Base-by-base conservation (phyloP, 2,888 invertebrate genomes). In the Clistopyga incitator region DNA sequence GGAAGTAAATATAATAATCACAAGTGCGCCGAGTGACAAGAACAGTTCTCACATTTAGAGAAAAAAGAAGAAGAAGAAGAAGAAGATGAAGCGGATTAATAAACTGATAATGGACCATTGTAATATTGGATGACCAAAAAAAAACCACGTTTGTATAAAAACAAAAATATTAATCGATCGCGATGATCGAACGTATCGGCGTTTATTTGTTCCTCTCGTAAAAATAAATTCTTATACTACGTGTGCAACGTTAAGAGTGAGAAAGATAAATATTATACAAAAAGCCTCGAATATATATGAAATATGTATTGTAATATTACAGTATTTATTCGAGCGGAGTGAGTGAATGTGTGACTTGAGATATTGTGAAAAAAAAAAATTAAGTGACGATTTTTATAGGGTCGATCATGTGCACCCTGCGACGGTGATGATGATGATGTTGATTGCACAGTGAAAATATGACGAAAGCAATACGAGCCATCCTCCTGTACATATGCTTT, bases 81-180 rank as follows among this genome's bases (percentile, higher is more conserved):
- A n/a, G n/a, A n/a, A n/a, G n/a, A n/a, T n/a, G n/a, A 80, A 75
- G 59, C 71, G 76, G 67, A 38, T 77, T 50, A 67, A 67, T 50
- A 42, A 72, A 78, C 50, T 72, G 81, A 59, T 81, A 38, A 77
- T 50, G 81, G 78, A 86, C 84, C 82, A 82, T 85, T 86, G 84
- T 86, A 86, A 85, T 84, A 85, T 81, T 85, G 72, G 78, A 85
- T 85, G 86, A 86, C 86, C 85, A 86, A 86, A 68, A 79, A 67
- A 67, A 56, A 13, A 54, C 54, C 6, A 52, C 72, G 68, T 86
- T 86, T 86, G 79, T 86, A 85, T 85, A 83, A 85, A 85, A 74
- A 78, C 54, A 70, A 67, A 74, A 81, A 81, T 74, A 72, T 52
- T 67, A 61, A 70, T 83, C 70, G 67, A 82, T 47, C 77, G 67